Conservation (phyloP, 2,113 vertebrate genomes). For the Aspiorhynchus laticeps region DNA sequence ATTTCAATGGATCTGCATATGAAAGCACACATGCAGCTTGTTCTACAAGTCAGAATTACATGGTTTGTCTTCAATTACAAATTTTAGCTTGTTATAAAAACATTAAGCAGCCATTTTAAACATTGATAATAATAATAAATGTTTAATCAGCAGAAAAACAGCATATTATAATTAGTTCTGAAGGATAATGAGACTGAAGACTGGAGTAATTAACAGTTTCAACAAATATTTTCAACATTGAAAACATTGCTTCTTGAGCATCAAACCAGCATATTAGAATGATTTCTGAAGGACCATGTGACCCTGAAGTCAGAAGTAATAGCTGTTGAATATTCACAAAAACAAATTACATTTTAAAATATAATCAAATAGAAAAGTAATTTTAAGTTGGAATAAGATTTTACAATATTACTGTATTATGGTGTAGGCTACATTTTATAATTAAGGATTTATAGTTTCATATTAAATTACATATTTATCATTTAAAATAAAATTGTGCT, state of each 20-base stretch:
- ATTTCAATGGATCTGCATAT: not conserved
- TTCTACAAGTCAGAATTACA: not conserved
- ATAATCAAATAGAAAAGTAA: not conserved
- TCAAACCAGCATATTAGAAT: too few species aligned
- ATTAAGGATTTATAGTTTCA: not conserved
- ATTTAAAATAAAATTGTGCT: not conserved
- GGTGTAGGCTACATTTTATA: not conserved
- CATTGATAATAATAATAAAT: not conserved
- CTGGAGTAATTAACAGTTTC: not conserved
- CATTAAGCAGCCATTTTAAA: not conserved
- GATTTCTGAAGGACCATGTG: too few species aligned
- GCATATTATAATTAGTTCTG: not conserved
- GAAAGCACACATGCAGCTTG: not conserved
- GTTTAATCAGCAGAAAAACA: not conserved
- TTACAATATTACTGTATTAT: not conserved
- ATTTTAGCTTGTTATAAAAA: not conserved
- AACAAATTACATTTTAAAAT: not conserved
- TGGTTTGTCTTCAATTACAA: not conserved
- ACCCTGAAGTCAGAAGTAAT: too few species aligned
- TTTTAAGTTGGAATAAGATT: not conserved
- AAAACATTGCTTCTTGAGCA: too few species aligned
- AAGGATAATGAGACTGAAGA: not conserved
- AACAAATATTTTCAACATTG: too few species aligned
- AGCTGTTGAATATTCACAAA: not conserved
- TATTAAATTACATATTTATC: not conserved